phyloP scores from a whole-genome alignment of 2,113 vertebrate genomes.

The Anser cygnoides region DNA sequence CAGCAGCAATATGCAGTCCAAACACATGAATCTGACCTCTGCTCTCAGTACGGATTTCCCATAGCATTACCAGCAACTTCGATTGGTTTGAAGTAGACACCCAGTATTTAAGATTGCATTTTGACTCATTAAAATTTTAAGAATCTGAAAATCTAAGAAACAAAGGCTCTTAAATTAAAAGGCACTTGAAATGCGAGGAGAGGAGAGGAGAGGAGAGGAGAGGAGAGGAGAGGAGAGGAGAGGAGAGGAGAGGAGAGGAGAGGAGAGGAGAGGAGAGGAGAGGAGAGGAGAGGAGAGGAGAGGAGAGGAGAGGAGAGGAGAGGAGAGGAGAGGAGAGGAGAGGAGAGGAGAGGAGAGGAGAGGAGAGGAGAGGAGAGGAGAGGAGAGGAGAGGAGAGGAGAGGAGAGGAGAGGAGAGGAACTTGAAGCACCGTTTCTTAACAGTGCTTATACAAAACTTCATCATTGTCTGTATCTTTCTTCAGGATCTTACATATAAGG shows the following conservation, averaged over 20 bases:
- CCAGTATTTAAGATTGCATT: background rate
- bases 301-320: background rate
- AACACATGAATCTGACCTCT: background rate
- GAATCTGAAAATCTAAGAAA: background rate
- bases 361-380: background rate
- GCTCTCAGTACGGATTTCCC: background rate
- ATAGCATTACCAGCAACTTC: background rate
- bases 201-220: no score
- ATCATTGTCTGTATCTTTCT: background rate
- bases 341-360: background rate
- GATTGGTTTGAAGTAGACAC: background rate
- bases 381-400: background rate
- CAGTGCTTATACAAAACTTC: background rate
- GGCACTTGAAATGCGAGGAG: background rate
- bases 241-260: background rate
- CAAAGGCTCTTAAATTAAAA: background rate
- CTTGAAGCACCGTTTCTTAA: background rate
- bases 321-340: background rate
- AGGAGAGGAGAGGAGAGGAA: background rate
- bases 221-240: background rate
- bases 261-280: background rate
- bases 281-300: background rate
- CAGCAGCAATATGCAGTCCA: background rate
- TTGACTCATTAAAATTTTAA: background rate
- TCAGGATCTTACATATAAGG: background rate